Conservation (phyloP, 2,113 vertebrate genomes). For the Cairina moschata region DNA sequence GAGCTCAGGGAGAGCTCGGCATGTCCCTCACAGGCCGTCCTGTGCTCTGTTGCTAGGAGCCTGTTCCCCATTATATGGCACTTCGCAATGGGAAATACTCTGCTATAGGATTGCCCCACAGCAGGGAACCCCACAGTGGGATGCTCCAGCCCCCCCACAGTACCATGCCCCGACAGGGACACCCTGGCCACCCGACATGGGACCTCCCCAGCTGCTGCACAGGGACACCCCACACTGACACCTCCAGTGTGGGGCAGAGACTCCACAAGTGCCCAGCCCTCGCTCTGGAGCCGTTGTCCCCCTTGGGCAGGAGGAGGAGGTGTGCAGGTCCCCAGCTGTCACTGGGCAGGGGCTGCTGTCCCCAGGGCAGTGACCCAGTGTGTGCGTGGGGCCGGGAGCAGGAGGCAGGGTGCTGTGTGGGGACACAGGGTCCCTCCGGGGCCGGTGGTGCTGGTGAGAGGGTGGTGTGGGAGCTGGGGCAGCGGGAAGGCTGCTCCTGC, state of each 20-base stretch:
- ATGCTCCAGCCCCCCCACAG: background rate
- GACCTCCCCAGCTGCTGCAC: too few species aligned
- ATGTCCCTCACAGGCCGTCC: background rate
- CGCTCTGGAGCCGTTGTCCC: fast-evolving
- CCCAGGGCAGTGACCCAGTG: background rate
- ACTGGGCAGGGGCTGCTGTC: background rate
- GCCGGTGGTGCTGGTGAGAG: background rate
- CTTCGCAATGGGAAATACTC: background rate
- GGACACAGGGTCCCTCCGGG: fast-evolving
- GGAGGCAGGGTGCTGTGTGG: background rate
- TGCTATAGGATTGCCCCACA: background rate
- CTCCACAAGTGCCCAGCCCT: background rate
- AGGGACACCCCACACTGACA: background rate
- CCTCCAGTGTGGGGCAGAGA: background rate
- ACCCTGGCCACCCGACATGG: too few species aligned
- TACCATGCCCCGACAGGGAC: background rate
- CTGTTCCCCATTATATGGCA: background rate
- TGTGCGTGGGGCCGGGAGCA: background rate
- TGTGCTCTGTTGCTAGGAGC: background rate
- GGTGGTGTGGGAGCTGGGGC: background rate
- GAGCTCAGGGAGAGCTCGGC: background rate
- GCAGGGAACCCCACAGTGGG: background rate
- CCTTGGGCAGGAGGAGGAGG: background rate
- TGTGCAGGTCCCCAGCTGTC: background rate
- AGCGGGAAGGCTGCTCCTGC: background rate